Percentiles rank a stretch among this genome's conserved stretches.
Evolutionary conservation across 2,797 vertebrate genomes (phyloP).

Genomic region (Sebastes oblongus): DNA sequence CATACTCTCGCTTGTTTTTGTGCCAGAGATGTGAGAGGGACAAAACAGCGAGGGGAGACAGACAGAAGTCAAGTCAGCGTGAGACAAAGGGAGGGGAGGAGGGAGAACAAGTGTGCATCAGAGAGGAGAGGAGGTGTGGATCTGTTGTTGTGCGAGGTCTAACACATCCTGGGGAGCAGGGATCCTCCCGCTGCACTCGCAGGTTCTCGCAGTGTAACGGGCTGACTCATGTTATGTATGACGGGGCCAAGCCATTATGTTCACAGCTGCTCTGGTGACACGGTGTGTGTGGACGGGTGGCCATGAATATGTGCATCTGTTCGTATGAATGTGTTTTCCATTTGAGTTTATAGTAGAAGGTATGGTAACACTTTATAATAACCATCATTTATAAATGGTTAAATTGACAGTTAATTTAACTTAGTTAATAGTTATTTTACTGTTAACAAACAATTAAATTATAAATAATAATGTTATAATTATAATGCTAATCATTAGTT

Average conservation of each 20-base stretch:
- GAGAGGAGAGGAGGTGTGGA: constrained; percentile 1
- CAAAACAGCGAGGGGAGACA: background rate
- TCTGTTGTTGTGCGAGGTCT: constrained; percentile 32
- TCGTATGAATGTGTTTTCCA: background rate
- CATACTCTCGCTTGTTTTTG: background rate
- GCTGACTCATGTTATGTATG: constrained; percentile 43
- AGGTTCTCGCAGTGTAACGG: constrained; percentile 9
- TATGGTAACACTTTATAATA: too few relatives aligned
- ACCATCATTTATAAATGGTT: too few relatives aligned
- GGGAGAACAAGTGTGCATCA: background rate
- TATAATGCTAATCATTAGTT: too few relatives aligned
- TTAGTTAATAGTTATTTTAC: too few relatives aligned
- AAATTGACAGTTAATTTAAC: too few relatives aligned
- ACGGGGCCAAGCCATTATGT: constrained; percentile 19
- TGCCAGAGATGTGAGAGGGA: background rate
- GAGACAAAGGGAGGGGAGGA: constrained; percentile 2
- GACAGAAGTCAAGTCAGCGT: background rate
- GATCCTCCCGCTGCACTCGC: background rate
- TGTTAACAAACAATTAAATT: too few relatives aligned
- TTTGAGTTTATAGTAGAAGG: background rate
- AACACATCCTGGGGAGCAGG: constrained; percentile 19
- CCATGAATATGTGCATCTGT: background rate
- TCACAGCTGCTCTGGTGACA: constrained; percentile 2
- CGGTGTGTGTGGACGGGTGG: background rate
- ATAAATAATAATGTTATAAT: too few relatives aligned